Conservation (phyloP, 2,888 invertebrate species). For the Agriopis marginaria region DNA sequence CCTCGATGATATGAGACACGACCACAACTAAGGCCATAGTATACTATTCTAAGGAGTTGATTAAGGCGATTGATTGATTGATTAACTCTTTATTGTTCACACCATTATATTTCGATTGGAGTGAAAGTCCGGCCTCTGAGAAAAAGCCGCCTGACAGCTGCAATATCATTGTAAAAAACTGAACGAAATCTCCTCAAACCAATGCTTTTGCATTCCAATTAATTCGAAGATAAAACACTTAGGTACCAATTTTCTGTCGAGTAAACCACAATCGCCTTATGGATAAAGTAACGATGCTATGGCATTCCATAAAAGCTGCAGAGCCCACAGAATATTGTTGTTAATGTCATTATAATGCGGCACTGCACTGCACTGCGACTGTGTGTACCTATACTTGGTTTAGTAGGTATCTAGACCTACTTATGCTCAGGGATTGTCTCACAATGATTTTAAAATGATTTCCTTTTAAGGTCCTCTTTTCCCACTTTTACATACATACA, state of each 20-base stretch:
- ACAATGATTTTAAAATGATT: background rate
- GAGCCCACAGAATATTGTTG: slow-evolving; percentile 1
- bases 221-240: background rate
- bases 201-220: background rate
- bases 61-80: too few relatives aligned
- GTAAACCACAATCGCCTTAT: background rate
- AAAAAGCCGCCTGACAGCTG: too few relatives aligned
- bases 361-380: slow-evolving; percentile 9
- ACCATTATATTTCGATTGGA: too few relatives aligned
- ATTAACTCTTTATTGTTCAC: too few relatives aligned
- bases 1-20: too few relatives aligned
- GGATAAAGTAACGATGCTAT: background rate
- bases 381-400: background rate
- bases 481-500: too few relatives aligned
- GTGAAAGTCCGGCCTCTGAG: too few relatives aligned
- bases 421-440: background rate
- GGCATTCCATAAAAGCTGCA: background rate
- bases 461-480: too few relatives aligned
- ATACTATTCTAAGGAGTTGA: too few relatives aligned
- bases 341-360: slow-evolving; percentile 1
- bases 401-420: background rate
- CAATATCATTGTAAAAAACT: too few relatives aligned
- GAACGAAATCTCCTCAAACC: too few relatives aligned
- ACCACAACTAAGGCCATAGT: too few relatives aligned
- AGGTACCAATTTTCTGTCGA: background rate